Evolutionary conservation across 2,888 invertebrate species (phyloP), one percentile per base, ranked within the genome.

Genomic region (Spicauda simplicius): DNA sequence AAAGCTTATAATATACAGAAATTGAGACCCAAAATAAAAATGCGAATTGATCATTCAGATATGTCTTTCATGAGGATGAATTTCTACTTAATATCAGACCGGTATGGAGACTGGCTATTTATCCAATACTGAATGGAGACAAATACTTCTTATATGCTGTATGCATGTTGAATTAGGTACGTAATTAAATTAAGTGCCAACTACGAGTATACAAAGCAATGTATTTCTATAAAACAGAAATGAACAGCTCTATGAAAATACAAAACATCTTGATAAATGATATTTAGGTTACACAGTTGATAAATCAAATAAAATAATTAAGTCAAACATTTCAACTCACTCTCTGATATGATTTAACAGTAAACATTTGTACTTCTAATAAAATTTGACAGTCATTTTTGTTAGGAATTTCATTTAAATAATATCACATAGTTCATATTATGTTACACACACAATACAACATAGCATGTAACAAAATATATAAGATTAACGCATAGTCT

Each of bases 361-460:
- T 61, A 60, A 60, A 6, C 30, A 50, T 61, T 61, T 61, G 61
- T 61, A 61, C 61, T 61, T 37, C 61, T 61, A 61, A 61, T 60
- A 52, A 54, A 54, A 37, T 61, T 60, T 48, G 59, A 41, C 19
- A 33, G 33, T 33, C 33, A 50, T 48, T 59, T 48, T 59, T 50
- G 48, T 25, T 59, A 59, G 59, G 59, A 59, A 58, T 58, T 59
- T 50, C 25, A 11, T 59, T 59, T 59, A 50, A 41, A 41, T 41
- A 58, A 59, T 59, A 59, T 59, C 59, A 59, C 59, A 59, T 41
- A 30, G 6, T 52, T 37, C 18, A 52, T 16, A 50, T 48, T 30
- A n/a, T 30, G 12, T 20, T 20, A 30, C n/a, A 48, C 5, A 59
- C 7, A 59, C 25, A 48, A 50, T 50, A 50, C 60, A 60, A 50